Conservation (phyloP, 2,888 invertebrate species). For the Kryphioiulus occultus region DNA sequence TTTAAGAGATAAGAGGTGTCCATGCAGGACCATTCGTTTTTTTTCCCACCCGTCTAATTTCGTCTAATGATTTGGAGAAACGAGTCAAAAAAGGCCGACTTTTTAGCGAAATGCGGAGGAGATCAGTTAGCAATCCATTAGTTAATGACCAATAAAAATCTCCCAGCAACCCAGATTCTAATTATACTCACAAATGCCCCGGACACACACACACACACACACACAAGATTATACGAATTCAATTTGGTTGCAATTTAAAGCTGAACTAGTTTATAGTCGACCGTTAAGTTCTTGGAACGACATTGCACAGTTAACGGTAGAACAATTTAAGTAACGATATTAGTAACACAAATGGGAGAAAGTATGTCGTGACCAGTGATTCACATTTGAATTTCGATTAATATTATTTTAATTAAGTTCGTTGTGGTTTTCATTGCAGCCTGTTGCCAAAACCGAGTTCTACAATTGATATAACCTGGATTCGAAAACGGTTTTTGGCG, state of each 20-base stretch:
- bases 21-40: background rate
- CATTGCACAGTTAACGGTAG: background rate
- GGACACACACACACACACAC: no score
- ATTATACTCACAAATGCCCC: background rate
- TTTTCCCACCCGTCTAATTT: background rate
- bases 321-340: background rate
- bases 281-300: background rate
- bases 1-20: background rate
- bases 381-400: no score
- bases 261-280: background rate
- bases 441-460: no score
- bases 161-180: background rate
- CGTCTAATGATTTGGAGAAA: conserved; percentile 4
- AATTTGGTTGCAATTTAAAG: background rate
- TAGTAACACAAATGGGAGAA: background rate
- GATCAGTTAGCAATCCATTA: conserved; percentile 22
- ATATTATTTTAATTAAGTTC: no score
- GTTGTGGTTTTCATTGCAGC: no score
- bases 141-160: conserved; percentile 14
- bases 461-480: no score
- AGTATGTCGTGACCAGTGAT: no score
- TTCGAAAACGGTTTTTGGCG: no score
- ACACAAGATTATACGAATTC: no score
- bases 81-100: background rate
- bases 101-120: background rate